Evolutionary conservation across 2,888 invertebrate genomes (phyloP), one percentile per base, ranked within the genome.

Genomic region (Mallateleia sp.): DNA sequence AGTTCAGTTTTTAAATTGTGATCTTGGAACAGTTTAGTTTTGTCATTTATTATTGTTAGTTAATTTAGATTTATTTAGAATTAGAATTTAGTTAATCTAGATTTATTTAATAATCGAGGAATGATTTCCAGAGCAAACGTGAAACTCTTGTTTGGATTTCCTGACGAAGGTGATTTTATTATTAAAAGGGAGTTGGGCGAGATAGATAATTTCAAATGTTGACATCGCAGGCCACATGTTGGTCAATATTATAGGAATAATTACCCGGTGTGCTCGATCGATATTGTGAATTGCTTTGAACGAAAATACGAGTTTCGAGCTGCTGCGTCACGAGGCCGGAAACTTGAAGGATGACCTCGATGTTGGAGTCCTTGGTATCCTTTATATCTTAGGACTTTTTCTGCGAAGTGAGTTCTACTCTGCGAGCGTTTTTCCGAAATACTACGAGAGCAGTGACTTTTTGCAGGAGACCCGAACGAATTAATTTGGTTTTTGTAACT

Each of bases 171-270:
- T n/a, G n/a, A n/a, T n/a, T n/a, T n/a, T n/a, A n/a, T n/a, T n/a
- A n/a, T n/a, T n/a, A n/a, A n/a, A n/a, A n/a, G n/a, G n/a, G n/a
- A n/a, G n/a, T n/a, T n/a, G n/a, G n/a, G n/a, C n/a, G n/a, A n/a
- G n/a, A n/a, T n/a, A n/a, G n/a, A 54, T n/a, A 45, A 45, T 32
- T 54, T 34, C 4, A 32, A 66, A 77, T 56, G 66, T 32, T 52
- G 25, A 50, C 42, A 32, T 42, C 14, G 45, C 34, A 32, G 47
- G 24, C 67, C 25, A 50, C 52, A 28, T 24, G 38, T 62, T 54
- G 81, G 66, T 81, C 81, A 72, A 81, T 81, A 66, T 66, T 56
- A 54, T n/a, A 66, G 34, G 69, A 75, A 77, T 77, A 83, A 83
- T 83, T 83, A 77, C 38, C 20, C 60, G 38, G 20, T 11, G 0